Base-by-base conservation (phyloP, 2,888 invertebrate genomes). In the Spodoptera exigua region DNA sequence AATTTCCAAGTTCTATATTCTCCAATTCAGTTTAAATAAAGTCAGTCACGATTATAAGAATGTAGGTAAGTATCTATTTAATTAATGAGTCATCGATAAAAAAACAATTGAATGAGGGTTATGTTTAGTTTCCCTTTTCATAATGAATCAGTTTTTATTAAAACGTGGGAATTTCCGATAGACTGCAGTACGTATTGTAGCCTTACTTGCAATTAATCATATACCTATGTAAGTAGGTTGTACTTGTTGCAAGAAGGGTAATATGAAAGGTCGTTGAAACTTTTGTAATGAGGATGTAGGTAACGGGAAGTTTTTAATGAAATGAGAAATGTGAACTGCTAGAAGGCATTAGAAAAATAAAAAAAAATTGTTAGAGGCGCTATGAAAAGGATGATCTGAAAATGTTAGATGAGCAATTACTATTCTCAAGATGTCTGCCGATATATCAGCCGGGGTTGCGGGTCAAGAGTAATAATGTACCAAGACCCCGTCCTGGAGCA, bases 131-230 rank as follows among this genome's bases (percentile, higher is more conserved):
- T 73, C 53, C 56, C 55, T 53, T 61, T 27, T 13, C 13, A 41
- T 37, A 35, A 36, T 12, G 61, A 17, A 39, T 41, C 18, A 32
- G 32, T 48, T 52, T 51, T 54, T 59, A 9, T 37, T 43, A n/a
- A 55, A 43, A 27, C 45, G 40, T 70, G 69, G 49, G 62, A 54
- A 61, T 53, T 56, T 40, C 69, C 56, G 9, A 67, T 53, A 11
- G 27, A 67, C 68, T 61, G 36, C 21, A 18, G 32, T 37, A 45
- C 12, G 40, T 44, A 21, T 39, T 40, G n/a, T n/a, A 21, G 9
- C 21, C 21, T 21, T 21, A 21, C 27, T 27, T 27, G 27, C 27
- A 27, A 27, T 27, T 9, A 27, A 5, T 27, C n/a, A 9, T 27
- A 27, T 27, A 27, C 4, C 4, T 21, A 21, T 21, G 5, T 0